Percentiles rank a stretch among this genome's conserved stretches.
Conservation (phyloP, 1,140 invertebrate genomes). For the Anoplophora glabripennis region DNA sequence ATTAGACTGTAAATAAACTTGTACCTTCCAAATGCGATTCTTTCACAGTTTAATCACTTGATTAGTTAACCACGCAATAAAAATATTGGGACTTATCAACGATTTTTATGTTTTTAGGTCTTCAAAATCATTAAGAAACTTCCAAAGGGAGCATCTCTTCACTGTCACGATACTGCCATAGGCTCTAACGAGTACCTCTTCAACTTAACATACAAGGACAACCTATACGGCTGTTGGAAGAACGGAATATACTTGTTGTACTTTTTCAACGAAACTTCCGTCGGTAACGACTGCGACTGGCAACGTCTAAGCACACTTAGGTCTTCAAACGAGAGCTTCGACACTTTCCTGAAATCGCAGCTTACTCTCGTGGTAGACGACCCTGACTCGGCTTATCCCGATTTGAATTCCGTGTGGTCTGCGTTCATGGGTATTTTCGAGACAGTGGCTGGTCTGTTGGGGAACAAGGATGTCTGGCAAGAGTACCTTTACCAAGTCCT, state of each 20-base stretch:
- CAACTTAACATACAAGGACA: slow-evolving; percentile 52
- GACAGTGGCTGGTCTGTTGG: slow-evolving; percentile 56
- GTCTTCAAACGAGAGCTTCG: slow-evolving; percentile 52
- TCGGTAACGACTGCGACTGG: slow-evolving; percentile 39
- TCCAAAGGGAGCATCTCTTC: slow-evolving; percentile 71
- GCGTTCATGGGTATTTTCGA: slow-evolving; percentile 64
- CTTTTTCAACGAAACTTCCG: slow-evolving; percentile 44
- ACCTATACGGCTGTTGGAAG: slow-evolving; percentile 64
- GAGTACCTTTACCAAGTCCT: slow-evolving; percentile 71
- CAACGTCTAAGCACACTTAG: slow-evolving; percentile 44
- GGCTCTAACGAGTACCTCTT: slow-evolving; percentile 65
- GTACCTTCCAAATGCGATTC: no score
- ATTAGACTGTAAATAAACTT: no score
- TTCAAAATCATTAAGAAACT: slow-evolving; percentile 66
- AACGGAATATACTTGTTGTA: slow-evolving; percentile 40
- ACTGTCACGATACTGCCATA: slow-evolving; percentile 67
- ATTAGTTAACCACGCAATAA: no score
- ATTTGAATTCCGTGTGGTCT: slow-evolving; percentile 66
- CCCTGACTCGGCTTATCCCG: slow-evolving; percentile 60
- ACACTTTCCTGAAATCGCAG: slow-evolving; percentile 55
- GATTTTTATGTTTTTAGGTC: slow-evolving; percentile 43
- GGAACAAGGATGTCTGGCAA: slow-evolving; percentile 69
- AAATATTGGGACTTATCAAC: no score
- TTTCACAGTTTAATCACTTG: no score
- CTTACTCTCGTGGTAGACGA: slow-evolving; percentile 62